Evolutionary conservation across 2,888 invertebrate genomes (phyloP), one percentile per base, ranked within the genome.

Genomic region (Plebejus melissa): DNA sequence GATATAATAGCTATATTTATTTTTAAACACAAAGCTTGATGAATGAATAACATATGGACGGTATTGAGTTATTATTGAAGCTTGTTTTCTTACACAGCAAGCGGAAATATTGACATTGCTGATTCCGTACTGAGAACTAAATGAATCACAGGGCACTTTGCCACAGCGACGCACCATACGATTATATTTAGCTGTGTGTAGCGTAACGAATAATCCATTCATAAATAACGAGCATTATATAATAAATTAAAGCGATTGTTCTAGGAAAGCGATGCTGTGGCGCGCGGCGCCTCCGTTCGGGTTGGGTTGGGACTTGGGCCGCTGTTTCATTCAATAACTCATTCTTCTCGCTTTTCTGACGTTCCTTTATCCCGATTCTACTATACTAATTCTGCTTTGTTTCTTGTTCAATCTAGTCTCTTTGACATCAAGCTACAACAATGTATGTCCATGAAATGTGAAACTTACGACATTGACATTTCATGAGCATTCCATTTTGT

Each of bases 171-270:
- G 77, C 79, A 78, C 78, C 77, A 76, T 78, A 78, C 16, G 46
- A 54, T 78, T 80, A 79, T 77, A 78, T 79, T 78, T 77, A 79
- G 79, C 79, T 80, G 80, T 79, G 79, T 79, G 77, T 78, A 78
- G 79, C 79, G 80, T 80, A 80, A 81, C 85, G 86, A 86, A 87
- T 86, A 86, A 83, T 79, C 84, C 88, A 89, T 89, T 89, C 89
- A 88, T 88, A 87, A 87, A 87, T 84, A 87, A 86, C 82, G 77
- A 36, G 69, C 78, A 76, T 77, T 81, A 77, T 79, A 80, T 79
- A 80, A 80, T 78, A 77, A 76, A 76, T 74, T 74, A 58, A 58
- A 74, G 28, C 38, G 74, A 74, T 74, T 60, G 74, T 74, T 74
- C 74, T 74, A 36, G 74, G 74, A 74, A 74, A 58, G 41, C 58